Evolutionary conservation across 2,797 vertebrate species (phyloP).

Genomic region (Leuciscus waleckii): DNA sequence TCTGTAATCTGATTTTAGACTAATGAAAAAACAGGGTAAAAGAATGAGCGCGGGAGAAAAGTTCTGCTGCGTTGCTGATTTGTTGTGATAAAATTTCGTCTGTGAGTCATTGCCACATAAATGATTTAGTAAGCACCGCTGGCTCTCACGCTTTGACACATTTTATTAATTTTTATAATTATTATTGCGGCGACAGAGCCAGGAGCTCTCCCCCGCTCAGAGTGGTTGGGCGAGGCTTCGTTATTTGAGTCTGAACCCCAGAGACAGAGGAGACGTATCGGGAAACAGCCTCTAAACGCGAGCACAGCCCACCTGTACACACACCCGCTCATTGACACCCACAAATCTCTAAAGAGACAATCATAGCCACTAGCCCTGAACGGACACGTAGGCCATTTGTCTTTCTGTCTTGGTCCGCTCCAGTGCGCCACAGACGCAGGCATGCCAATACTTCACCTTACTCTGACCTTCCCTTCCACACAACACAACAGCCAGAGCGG

Average conservation of each 20-base stretch:
- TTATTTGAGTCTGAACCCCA: constrained; percentile 58
- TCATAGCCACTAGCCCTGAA: constrained; percentile 57
- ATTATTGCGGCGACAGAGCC: constrained; percentile 60
- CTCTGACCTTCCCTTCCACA: constrained; percentile 50
- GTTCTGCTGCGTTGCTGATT: constrained; percentile 44
- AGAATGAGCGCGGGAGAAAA: constrained; percentile 22
- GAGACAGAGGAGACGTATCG: constrained; percentile 46
- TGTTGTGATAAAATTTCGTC: constrained; percentile 50
- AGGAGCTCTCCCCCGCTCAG: constrained; percentile 60
- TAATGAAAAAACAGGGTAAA: constrained; percentile 36
- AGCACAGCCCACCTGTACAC: not conserved
- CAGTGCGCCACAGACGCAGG: constrained; percentile 15
- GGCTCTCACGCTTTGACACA: constrained; percentile 51
- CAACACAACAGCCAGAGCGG: constrained; percentile 22
- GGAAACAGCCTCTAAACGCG: constrained; percentile 19
- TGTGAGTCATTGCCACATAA: constrained; percentile 46
- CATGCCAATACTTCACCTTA: constrained; percentile 59
- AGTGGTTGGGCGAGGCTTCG: constrained; percentile 55
- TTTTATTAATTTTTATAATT: constrained; percentile 68
- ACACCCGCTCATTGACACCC: constrained; percentile 35
- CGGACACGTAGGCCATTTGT: constrained; percentile 56
- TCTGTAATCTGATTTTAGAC: constrained; percentile 40
- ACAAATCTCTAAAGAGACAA: constrained; percentile 41
- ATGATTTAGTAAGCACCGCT: constrained; percentile 55
- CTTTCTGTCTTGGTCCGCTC: constrained; percentile 56